These are phyloP conservation scores for Agrilus biguttatus DNA, from an alignment of 2,888 invertebrate genomes.

Conservation along the genomic window DNA sequence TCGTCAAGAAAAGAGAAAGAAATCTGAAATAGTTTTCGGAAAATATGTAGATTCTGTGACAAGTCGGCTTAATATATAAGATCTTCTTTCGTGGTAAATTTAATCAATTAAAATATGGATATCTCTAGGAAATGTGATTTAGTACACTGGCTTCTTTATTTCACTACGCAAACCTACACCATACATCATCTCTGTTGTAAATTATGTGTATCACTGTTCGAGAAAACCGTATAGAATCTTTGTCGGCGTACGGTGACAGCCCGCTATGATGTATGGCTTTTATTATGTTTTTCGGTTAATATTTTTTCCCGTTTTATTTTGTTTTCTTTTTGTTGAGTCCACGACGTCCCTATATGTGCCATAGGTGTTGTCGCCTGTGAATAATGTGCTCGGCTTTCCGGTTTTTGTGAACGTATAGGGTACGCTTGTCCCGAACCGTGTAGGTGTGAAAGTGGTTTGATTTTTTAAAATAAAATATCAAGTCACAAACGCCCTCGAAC, in stretches of 20 bases:
- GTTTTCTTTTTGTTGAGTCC: too few relatives aligned
- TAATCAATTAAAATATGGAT: too few relatives aligned
- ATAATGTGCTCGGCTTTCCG: slow-evolving; percentile 17
- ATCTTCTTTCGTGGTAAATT: too few relatives aligned
- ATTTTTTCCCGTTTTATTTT: slow-evolving; percentile 5
- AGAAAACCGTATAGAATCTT: slow-evolving; percentile 10
- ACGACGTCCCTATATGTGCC: slow-evolving; percentile 7
- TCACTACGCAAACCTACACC: slow-evolving; percentile 2
- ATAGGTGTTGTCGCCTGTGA: slow-evolving; percentile 16
- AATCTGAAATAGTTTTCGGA: too few relatives aligned
- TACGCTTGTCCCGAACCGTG: too few relatives aligned
- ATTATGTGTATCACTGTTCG: slow-evolving; percentile 7
- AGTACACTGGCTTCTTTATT: slow-evolving; percentile 3
- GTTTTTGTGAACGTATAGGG: slow-evolving; percentile 9
- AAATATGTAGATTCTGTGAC: too few relatives aligned
- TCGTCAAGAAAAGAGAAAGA: too few relatives aligned
- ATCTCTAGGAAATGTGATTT: too few relatives aligned
- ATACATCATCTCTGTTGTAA: slow-evolving; percentile 7
- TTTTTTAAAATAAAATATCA: too few relatives aligned
- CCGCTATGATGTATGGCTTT: slow-evolving; percentile 8
- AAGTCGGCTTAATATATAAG: too few relatives aligned
- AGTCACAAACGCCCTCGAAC: too few relatives aligned
- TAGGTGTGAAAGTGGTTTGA: too few relatives aligned
- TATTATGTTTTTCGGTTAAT: slow-evolving; percentile 12
- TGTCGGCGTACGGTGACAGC: slow-evolving; percentile 10